A percentile compares a stretch with the other conserved stretches of the same genome.
phyloP scores from a whole-genome alignment of 2,888 invertebrate genomes.

The Drosophila kambysellisi region DNA sequence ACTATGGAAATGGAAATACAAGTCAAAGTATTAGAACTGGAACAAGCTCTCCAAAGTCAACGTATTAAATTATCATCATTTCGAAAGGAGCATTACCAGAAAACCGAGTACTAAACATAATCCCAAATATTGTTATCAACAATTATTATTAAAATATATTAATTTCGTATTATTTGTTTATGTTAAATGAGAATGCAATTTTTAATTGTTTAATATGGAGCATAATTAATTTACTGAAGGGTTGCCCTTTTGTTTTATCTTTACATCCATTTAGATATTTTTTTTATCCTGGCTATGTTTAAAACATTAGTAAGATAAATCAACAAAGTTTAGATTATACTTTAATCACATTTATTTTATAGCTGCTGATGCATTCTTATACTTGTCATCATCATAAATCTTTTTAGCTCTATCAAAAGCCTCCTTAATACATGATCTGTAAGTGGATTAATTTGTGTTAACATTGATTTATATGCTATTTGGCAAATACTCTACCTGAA shows the following conservation, averaged over 20 bases:
- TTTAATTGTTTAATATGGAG: background rate
- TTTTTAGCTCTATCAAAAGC: conserved; percentile 90
- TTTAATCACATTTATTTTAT: conserved; percentile 66
- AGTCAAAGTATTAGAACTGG: conserved; percentile 96
- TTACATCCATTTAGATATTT: background rate
- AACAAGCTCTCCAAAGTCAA: conserved; percentile 95
- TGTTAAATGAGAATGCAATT: conserved; percentile 10
- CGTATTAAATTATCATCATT: conserved; percentile 93
- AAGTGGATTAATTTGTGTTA: conserved; percentile 52
- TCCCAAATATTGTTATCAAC: conserved; percentile 27
- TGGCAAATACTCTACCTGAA: conserved; percentile 89
- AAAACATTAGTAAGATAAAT: background rate
- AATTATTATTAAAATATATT: conserved; percentile 34
- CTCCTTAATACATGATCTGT: conserved; percentile 91
- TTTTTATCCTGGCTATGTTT: background rate
- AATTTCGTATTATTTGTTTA: conserved; percentile 33
- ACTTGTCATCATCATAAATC: conserved; percentile 77
- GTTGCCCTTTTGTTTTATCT: background rate
- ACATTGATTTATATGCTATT: background rate
- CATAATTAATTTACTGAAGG: background rate
- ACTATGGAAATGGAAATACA: conserved; percentile 99
- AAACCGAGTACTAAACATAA: conserved; percentile 75
- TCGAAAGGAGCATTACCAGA: conserved; percentile 94
- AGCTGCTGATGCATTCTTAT: conserved; percentile 75
- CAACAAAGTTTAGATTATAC: background rate